Conservation (phyloP, 2,113 vertebrate species). For the Phalacrocorax brasilianus region DNA sequence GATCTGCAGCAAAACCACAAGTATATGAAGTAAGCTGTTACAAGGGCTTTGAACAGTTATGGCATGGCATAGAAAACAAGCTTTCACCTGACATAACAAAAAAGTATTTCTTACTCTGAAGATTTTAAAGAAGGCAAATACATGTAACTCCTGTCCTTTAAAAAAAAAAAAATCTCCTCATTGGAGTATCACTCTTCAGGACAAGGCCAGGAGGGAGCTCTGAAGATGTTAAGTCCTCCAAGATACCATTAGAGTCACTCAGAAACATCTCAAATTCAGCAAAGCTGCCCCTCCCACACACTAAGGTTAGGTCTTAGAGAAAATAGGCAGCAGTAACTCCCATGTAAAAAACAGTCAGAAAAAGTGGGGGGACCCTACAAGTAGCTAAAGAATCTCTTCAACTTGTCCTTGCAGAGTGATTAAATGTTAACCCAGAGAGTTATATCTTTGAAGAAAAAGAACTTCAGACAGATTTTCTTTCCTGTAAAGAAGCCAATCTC, state of each 20-base stretch:
- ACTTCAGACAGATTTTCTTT: neutral
- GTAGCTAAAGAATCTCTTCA: neutral
- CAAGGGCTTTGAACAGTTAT: neutral
- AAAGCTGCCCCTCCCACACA: neutral
- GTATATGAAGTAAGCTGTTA: neutral
- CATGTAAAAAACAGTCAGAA: neutral
- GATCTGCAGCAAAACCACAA: conserved; percentile 69
- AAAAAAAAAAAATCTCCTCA: neutral
- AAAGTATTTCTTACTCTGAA: neutral
- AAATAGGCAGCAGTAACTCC: neutral
- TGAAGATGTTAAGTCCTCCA: neutral
- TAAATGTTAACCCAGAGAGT: neutral
- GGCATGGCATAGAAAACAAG: neutral
- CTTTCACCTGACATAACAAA: neutral
- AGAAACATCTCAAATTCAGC: neutral
- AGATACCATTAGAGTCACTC: neutral
- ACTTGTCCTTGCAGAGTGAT: neutral
- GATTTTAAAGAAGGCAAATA: neutral
- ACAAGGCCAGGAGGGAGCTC: neutral
- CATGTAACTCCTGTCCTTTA: neutral
- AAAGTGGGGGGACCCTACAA: neutral
- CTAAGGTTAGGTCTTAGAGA: neutral
- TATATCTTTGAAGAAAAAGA: neutral
- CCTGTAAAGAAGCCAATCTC: neutral
- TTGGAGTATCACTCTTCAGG: neutral